Conservation (phyloP, 2,113 vertebrate genomes). For the Pitta sordida region DNA sequence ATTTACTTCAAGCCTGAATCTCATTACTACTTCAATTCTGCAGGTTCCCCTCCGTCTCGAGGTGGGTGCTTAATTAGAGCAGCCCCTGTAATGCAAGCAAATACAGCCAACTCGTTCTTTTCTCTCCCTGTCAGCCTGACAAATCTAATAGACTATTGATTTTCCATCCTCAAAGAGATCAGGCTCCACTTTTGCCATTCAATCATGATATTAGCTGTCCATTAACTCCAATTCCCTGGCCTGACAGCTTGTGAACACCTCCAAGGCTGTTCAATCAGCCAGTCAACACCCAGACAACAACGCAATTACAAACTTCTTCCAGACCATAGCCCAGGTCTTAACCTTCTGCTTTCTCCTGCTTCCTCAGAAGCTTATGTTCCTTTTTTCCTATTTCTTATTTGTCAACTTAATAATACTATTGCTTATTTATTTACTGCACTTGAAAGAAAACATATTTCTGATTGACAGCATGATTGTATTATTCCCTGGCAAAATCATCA, state of each 20-base stretch:
- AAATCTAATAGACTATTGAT: slow-evolving; percentile 96
- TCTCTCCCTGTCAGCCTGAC: slow-evolving; percentile 68
- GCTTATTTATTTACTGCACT: slow-evolving; percentile 52
- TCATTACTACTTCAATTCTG: slow-evolving; percentile 79
- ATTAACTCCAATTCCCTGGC: slow-evolving; percentile 79
- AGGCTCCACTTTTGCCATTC: slow-evolving; percentile 83
- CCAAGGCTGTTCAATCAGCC: slow-evolving; percentile 58
- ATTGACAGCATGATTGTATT: slow-evolving; percentile 65
- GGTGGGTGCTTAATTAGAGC: slow-evolving; percentile 75
- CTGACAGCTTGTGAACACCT: slow-evolving; percentile 72
- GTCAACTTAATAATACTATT: slow-evolving; percentile 62
- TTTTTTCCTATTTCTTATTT: slow-evolving; percentile 38
- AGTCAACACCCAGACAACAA: slow-evolving; percentile 61
- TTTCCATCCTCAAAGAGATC: slow-evolving; percentile 87
- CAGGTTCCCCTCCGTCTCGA: slow-evolving; percentile 66
- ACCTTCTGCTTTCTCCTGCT: background rate
- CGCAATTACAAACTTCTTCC: slow-evolving; percentile 32
- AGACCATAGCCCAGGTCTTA: background rate
- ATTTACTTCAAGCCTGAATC: slow-evolving; percentile 74
- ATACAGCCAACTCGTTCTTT: background rate
- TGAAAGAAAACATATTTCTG: slow-evolving; percentile 56
- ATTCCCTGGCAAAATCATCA: slow-evolving; percentile 53
- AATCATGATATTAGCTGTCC: slow-evolving; percentile 90
- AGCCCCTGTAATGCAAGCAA: slow-evolving; percentile 58
- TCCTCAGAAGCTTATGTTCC: slow-evolving; percentile 8